Evolutionary conservation across 1,140 invertebrate genomes (phyloP).

Genomic region (Wiebesia pumilae): DNA sequence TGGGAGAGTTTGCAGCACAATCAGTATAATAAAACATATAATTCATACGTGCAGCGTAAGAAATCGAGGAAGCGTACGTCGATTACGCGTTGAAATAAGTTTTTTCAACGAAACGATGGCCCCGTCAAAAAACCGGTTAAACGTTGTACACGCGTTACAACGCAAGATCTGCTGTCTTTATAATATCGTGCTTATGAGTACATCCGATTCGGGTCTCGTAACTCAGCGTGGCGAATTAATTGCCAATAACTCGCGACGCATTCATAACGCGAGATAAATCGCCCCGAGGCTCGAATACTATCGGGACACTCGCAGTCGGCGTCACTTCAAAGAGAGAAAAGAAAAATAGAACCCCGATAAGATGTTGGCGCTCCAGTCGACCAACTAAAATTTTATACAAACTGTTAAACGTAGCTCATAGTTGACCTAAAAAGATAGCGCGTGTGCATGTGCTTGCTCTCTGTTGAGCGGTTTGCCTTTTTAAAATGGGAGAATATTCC

Average conservation of each 20-base stretch:
- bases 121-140: slow-evolving; percentile 4
- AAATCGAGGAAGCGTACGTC: slow-evolving; percentile 11
- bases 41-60: background rate
- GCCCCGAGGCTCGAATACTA: background rate
- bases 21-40: background rate
- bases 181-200: background rate
- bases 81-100: slow-evolving; percentile 20
- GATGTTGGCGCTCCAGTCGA: background rate
- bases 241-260: background rate
- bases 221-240: slow-evolving; percentile 23
- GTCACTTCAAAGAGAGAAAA: slow-evolving; percentile 2
- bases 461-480: background rate
- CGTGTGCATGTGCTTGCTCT: background rate
- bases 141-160: background rate
- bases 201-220: background rate
- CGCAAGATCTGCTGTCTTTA: background rate
- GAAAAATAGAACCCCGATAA: slow-evolving; percentile 15
- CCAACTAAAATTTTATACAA: slow-evolving; percentile 23
- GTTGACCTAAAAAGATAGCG: slow-evolving; percentile 45
- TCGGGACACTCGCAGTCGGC: slow-evolving; percentile 6
- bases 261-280: background rate
- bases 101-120: slow-evolving; percentile 5
- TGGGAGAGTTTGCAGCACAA: background rate
- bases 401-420: background rate
- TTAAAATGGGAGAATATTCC: background rate